phyloP scores from a whole-genome alignment of 1,140 invertebrate genomes.

The Drusus annulatus region DNA sequence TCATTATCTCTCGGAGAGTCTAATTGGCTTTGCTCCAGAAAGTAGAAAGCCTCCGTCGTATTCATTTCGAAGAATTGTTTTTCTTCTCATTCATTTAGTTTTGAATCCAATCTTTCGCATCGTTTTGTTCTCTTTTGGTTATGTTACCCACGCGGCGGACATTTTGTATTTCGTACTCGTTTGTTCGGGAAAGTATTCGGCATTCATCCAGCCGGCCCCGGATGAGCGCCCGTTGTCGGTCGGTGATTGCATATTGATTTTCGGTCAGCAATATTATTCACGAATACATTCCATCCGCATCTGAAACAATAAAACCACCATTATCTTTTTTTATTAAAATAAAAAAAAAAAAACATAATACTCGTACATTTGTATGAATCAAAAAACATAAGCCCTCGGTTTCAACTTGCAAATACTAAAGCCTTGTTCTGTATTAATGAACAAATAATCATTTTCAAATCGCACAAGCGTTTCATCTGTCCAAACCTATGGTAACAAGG shows the following conservation, averaged over 20 bases:
- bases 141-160: conserved; percentile 15
- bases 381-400: too few relatives aligned
- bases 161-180: neutral
- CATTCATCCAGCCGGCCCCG: too few relatives aligned
- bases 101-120: neutral
- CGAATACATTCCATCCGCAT: neutral
- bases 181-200: neutral
- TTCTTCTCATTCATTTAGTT: neutral
- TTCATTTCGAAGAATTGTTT: conserved; percentile 51
- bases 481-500: too few relatives aligned
- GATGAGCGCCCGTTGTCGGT: neutral
- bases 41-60: conserved; percentile 51
- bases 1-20: conserved; percentile 51
- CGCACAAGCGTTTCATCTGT: too few relatives aligned
- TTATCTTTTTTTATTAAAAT: too few relatives aligned
- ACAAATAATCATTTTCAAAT: too few relatives aligned
- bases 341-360: too few relatives aligned
- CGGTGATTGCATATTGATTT: conserved; percentile 5
- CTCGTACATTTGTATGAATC: too few relatives aligned
- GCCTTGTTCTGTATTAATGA: too few relatives aligned
- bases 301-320: neutral
- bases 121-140: conserved; percentile 8
- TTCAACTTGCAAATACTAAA: too few relatives aligned
- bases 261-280: neutral
- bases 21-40: conserved; percentile 49